These are phyloP conservation scores for Pemphigus obesinymphae DNA, from an alignment of 1,140 invertebrate genomes.

Conservation along the genomic window DNA sequence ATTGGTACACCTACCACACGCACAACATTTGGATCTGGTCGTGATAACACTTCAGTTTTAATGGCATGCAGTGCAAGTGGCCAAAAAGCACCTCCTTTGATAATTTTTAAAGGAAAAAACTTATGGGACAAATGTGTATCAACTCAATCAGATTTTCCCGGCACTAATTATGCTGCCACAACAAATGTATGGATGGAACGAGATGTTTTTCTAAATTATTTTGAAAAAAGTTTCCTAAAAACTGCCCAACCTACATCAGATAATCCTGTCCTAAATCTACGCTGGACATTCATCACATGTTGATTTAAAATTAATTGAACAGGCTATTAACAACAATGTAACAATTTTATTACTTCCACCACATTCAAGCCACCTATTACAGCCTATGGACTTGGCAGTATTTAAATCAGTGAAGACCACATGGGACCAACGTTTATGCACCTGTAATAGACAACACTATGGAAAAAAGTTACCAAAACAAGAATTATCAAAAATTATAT, in stretches of 20 bases:
- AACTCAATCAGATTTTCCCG: background rate
- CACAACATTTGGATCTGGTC: background rate
- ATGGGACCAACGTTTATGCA: background rate
- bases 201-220: background rate
- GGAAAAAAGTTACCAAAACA: background rate
- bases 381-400: constrained; percentile 49
- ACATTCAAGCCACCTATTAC: constrained; percentile 50
- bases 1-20: background rate
- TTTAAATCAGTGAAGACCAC: constrained; percentile 46
- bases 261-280: constrained; percentile 45
- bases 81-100: background rate
- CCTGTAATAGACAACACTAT: background rate
- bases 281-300: constrained; percentile 29
- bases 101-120: background rate
- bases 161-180: background rate
- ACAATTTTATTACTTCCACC: constrained; percentile 50
- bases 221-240: background rate
- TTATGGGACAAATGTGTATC: background rate
- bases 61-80: background rate
- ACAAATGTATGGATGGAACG: background rate
- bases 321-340: constrained; percentile 50
- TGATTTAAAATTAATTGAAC: constrained; percentile 47
- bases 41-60: background rate
- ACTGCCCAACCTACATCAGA: constrained; percentile 43
- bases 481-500: background rate